These are phyloP conservation scores for Hestina assimilis DNA, from an alignment of 1,140 invertebrate genomes.

Conservation along the genomic window DNA sequence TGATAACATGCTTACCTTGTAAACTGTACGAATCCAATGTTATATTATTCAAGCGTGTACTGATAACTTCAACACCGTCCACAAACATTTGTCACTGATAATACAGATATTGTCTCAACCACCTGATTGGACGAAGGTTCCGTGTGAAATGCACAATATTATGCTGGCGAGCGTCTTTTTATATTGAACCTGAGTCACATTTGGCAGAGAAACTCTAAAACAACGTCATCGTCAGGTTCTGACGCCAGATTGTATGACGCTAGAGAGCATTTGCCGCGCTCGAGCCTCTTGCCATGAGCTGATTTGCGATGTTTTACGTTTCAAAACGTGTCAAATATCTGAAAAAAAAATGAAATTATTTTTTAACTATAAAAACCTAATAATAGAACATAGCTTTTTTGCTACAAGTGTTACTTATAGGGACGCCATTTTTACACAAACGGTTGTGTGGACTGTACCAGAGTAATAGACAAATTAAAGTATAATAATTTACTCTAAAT, in stretches of 20 bases:
- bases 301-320: too few species aligned
- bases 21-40: slow-evolving; percentile 39
- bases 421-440: too few species aligned
- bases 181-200: slow-evolving; percentile 63
- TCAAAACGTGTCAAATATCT: too few species aligned
- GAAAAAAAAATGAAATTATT: background rate
- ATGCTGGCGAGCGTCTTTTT: slow-evolving; percentile 41
- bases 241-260: slow-evolving; percentile 61
- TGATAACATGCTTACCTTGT: slow-evolving; percentile 51
- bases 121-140: slow-evolving; percentile 29
- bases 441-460: too few species aligned
- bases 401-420: too few species aligned
- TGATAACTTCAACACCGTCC: slow-evolving; percentile 60
- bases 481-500: too few species aligned
- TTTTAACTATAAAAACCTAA: background rate
- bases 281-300: slow-evolving; percentile 20
- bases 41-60: slow-evolving; percentile 53
- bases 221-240: slow-evolving; percentile 50
- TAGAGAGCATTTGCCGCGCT: slow-evolving; percentile 31
- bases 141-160: slow-evolving; percentile 43
- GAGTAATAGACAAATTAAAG: too few species aligned
- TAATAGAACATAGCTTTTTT: too few species aligned
- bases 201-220: slow-evolving; percentile 55
- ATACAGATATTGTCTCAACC: slow-evolving; percentile 14
- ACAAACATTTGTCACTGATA: slow-evolving; percentile 52